phyloP scores from a whole-genome alignment of 2,113 vertebrate species.

The Myiozetetes cayanensis region DNA sequence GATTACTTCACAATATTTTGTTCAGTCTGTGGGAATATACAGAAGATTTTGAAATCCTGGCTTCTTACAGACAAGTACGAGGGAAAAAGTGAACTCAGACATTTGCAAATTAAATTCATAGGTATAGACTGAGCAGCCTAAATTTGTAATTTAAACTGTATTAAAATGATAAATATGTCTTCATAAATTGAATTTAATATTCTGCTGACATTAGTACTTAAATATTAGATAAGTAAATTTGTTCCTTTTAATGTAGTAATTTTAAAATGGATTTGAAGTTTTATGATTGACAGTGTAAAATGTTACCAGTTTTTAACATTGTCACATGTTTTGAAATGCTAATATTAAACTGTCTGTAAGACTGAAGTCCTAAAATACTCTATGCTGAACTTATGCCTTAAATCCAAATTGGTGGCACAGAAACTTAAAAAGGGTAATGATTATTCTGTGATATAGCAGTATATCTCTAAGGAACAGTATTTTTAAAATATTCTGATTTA shows the following conservation, averaged over 20 bases:
- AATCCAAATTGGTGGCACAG: not conserved
- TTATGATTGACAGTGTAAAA: conserved; percentile 21
- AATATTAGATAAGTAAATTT: conserved; percentile 24
- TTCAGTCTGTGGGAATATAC: not conserved
- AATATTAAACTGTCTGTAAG: conserved; percentile 1
- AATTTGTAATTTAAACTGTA: not conserved
- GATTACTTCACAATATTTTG: not conserved
- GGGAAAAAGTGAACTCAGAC: not conserved
- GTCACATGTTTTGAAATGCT: conserved; percentile 18
- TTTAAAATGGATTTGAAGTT: not conserved
- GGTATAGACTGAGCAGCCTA: not conserved
- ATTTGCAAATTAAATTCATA: conserved; percentile 21
- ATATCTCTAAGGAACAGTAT: not conserved
- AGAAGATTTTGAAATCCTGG: not conserved
- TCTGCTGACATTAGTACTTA: conserved; percentile 14
- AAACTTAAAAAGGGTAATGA: not conserved
- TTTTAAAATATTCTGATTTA: not conserved
- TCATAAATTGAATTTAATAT: conserved; percentile 27
- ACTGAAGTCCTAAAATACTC: not conserved
- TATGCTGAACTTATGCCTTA: not conserved
- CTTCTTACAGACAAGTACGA: not conserved
- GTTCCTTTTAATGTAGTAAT: not conserved
- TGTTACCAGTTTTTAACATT: not conserved
- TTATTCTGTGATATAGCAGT: not conserved
- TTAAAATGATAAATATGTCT: conserved; percentile 24